Evolutionary conservation across 2,113 vertebrate genomes (phyloP), one percentile per base, ranked within the genome.

Genomic region (Leptocoma aspasia): DNA sequence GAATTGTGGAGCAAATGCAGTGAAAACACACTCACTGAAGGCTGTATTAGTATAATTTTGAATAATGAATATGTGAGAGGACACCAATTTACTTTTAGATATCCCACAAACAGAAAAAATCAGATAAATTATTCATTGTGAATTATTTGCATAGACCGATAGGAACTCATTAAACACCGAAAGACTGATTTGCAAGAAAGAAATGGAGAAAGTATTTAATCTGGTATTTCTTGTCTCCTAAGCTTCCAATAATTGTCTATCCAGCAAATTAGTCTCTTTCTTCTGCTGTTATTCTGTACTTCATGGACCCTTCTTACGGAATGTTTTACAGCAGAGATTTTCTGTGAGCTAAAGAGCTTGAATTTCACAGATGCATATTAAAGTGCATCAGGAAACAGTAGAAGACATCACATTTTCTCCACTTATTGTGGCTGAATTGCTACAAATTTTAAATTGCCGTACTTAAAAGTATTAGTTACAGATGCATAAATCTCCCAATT

Each of bases 61-160:
- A 95, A 76, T 88, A 96, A 83, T 86, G 82, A 82, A 68, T 94
- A 89, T 54, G 54, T 82, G 76, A 81, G 83, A 79, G 83, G 80
- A 94, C 92, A 73, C 64, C 41, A 82, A 84, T 92, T 82, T 92
- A 49, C 86, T 94, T 91, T 87, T 80, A 92, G 65, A 89, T 92
- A 89, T 53, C 47, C 71, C 70, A 85, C 66, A 94, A 96, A 95
- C 82, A 92, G 76, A 78, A 95, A 86, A 95, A 89, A 71, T 91
- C 84, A 95, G 95, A 95, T 96, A 94, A 92, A 92, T 95, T 90
- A 95, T 97, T 97, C 72, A 92, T 92, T 64, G 82, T 66, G 72
- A 86, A 83, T 88, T 96, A 96, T 96, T 95, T 95, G 92, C 91
- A 86, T 75, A 92, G 78, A 37, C 70, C 0, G 47, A 91, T 75